Conservation (phyloP, 2,888 invertebrate genomes). For the Rhopalosiphum nymphaeae region DNA sequence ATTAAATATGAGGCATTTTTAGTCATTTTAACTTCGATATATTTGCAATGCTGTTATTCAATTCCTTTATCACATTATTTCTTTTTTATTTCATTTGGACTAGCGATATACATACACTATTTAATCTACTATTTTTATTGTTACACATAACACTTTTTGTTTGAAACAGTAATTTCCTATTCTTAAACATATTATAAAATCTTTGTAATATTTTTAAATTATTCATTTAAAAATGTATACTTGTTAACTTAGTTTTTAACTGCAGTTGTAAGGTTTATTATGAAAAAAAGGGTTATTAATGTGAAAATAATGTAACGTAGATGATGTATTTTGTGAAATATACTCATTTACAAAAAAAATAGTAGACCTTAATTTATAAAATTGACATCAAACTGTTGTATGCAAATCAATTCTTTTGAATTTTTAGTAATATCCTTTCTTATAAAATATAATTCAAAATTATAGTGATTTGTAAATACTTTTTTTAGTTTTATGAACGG, state of each 20-base stretch:
- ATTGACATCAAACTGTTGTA: neutral
- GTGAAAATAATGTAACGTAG: neutral
- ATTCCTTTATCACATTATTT: neutral
- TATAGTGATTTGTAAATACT: neutral
- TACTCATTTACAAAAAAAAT: neutral
- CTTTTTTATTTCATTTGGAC: neutral
- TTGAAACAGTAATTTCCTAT: neutral
- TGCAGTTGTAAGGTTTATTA: neutral
- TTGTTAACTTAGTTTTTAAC: neutral
- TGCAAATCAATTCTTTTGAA: neutral
- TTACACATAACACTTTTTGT: neutral
- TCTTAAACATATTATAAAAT: neutral
- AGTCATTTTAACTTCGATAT: neutral
- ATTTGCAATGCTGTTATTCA: neutral
- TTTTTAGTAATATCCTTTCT: neutral
- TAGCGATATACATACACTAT: neutral
- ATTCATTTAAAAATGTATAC: neutral
- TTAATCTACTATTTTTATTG: neutral
- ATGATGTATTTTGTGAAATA: neutral
- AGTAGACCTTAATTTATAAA: neutral
- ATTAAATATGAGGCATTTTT: neutral
- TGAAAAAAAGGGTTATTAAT: neutral
- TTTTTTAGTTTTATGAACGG: neutral
- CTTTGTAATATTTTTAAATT: neutral
- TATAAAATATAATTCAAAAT: neutral